phyloP scores from a whole-genome alignment of 2,888 invertebrate genomes.

The Nomada flava region DNA sequence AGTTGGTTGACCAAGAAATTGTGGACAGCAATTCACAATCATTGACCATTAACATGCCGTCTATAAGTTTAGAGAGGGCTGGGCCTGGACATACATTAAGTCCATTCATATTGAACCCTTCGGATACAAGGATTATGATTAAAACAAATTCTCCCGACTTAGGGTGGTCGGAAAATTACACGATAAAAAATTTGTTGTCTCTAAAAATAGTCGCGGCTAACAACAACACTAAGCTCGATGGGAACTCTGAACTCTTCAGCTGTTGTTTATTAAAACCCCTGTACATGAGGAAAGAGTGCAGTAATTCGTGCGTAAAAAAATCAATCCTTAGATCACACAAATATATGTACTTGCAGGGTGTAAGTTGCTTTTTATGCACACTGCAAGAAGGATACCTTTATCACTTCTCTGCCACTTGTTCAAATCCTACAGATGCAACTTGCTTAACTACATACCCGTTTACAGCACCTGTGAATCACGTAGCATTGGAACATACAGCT shows the following conservation, averaged over 20 bases:
- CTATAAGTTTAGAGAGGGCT: conserved; percentile 78
- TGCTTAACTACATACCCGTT: conserved; percentile 87
- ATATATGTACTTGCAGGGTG: conserved; percentile 86
- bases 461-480: conserved; percentile 88
- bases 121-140: conserved; percentile 84
- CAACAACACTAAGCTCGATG: conserved; percentile 81
- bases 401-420: conserved; percentile 85
- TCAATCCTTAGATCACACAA: conserved; percentile 85
- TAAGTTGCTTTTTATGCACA: conserved; percentile 88
- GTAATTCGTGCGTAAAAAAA: conserved; percentile 75
- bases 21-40: conserved; percentile 73
- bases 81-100: conserved; percentile 78
- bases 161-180: conserved; percentile 84
- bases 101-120: conserved; percentile 79
- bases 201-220: conserved; percentile 84
- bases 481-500: conserved; percentile 88
- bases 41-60: conserved; percentile 77
- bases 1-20: conserved; percentile 72
- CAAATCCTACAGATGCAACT: conserved; percentile 68
- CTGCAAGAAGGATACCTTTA: conserved; percentile 90
- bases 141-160: conserved; percentile 82
- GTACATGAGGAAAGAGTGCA: conserved; percentile 78
- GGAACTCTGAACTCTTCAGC: conserved; percentile 85
- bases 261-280: conserved; percentile 85
- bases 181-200: conserved; percentile 84